Conservation (phyloP, 2,113 vertebrate species). For the Trematomus loennbergii region DNA sequence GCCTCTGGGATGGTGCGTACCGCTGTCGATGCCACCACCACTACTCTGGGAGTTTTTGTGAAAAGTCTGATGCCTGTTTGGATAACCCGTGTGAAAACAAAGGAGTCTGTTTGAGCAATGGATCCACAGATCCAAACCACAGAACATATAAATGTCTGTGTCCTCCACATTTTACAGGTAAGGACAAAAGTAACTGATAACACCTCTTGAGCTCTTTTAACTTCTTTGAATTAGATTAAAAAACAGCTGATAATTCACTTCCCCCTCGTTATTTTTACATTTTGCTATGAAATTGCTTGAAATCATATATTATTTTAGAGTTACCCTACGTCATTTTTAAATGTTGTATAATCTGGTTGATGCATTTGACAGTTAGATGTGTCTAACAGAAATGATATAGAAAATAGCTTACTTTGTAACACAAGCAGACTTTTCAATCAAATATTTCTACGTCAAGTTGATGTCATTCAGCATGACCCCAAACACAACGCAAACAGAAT, state of each 20-base stretch:
- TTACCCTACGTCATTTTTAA: background rate
- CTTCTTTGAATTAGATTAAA: background rate
- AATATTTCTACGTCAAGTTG: slow-evolving; percentile 24
- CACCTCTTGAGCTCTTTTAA: background rate
- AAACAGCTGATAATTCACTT: background rate
- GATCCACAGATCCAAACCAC: slow-evolving; percentile 53
- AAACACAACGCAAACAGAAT: slow-evolving; percentile 35
- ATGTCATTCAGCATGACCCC: slow-evolving; percentile 20
- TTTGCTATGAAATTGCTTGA: background rate
- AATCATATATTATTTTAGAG: slow-evolving; percentile 9
- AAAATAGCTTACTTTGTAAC: background rate
- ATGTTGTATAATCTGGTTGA: slow-evolving; percentile 6
- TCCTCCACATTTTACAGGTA: slow-evolving; percentile 86
- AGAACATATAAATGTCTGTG: slow-evolving; percentile 82
- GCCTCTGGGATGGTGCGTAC: slow-evolving; percentile 81
- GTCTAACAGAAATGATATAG: background rate
- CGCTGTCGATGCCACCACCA: slow-evolving; percentile 82
- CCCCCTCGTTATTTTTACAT: background rate
- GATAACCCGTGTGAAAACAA: slow-evolving; percentile 85
- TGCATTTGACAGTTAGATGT: background rate
- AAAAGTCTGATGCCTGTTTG: slow-evolving; percentile 83
- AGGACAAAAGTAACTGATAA: slow-evolving; percentile 38
- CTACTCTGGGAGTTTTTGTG: slow-evolving; percentile 87
- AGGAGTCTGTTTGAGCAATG: slow-evolving; percentile 77
- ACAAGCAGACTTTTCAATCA: background rate